Conservation (phyloP, 2,797 vertebrate species). For the Halcyon chelicuti region DNA sequence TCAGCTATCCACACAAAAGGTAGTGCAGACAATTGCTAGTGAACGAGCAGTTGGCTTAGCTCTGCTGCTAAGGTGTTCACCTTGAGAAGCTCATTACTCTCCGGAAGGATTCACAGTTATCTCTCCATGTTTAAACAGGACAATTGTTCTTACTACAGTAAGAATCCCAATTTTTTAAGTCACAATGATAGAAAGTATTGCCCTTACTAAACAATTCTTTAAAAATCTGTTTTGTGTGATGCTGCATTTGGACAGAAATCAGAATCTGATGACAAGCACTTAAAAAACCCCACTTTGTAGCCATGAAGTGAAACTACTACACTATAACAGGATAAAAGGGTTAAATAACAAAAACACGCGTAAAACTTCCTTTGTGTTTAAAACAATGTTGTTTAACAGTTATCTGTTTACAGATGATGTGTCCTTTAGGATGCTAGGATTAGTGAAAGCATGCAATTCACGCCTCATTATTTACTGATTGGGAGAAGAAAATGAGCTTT, state of each 20-base stretch:
- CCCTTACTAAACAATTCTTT: background rate
- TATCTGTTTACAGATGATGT: background rate
- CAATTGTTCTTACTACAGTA: background rate
- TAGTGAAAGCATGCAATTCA: background rate
- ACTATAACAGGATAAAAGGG: background rate
- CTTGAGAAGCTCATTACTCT: background rate
- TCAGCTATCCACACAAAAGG: background rate
- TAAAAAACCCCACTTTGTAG: background rate
- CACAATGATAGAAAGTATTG: background rate
- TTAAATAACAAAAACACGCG: background rate
- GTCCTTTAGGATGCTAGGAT: background rate
- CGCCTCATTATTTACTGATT: background rate
- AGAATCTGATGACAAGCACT: background rate
- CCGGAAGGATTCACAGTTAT: background rate
- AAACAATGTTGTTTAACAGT: background rate
- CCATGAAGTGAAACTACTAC: background rate
- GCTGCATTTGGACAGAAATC: background rate
- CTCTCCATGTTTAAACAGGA: background rate
- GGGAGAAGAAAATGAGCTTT: slow-evolving; percentile 30
- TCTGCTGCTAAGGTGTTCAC: background rate
- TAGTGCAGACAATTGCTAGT: background rate
- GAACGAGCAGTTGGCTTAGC: background rate
- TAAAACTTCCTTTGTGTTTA: background rate
- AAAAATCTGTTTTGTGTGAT: background rate
- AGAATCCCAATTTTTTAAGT: background rate